Percentiles rank a stretch among this genome's conserved stretches.
Evolutionary conservation across 2,888 invertebrate genomes (phyloP).

Genomic region (Molorchus minor): DNA sequence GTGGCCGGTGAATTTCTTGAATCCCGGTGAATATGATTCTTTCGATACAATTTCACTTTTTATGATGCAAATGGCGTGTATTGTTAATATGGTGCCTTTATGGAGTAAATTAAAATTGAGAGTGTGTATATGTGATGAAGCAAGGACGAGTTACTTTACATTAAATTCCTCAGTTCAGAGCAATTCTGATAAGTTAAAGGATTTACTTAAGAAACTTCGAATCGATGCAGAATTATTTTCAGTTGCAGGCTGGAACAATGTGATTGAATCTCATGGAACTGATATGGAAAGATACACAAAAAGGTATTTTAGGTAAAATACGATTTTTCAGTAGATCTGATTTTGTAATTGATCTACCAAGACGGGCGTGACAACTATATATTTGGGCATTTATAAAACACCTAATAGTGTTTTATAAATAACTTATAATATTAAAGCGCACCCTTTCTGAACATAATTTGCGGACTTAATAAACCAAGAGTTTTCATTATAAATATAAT

Average conservation of each 20-base stretch:
- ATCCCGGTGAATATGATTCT: slow-evolving; percentile 77
- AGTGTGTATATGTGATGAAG: slow-evolving; percentile 81
- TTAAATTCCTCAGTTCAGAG: slow-evolving; percentile 48
- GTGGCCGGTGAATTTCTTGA: slow-evolving; percentile 94
- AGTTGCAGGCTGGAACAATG: slow-evolving; percentile 63
- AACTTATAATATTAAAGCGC: too few species aligned
- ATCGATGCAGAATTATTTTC: slow-evolving; percentile 86
- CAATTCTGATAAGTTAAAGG: slow-evolving; percentile 66
- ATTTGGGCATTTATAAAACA: too few species aligned
- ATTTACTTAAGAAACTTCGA: slow-evolving; percentile 82
- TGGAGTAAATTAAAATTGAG: slow-evolving; percentile 90
- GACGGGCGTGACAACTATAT: too few species aligned
- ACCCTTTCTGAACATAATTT: too few species aligned
- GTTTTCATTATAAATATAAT: too few species aligned
- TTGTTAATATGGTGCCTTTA: slow-evolving; percentile 88
- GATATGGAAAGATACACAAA: slow-evolving; percentile 53
- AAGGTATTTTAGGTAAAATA: slow-evolving; percentile 46
- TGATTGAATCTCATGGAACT: slow-evolving; percentile 52
- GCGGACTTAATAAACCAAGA: too few species aligned
- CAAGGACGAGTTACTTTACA: slow-evolving; percentile 54
- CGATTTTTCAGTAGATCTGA: background rate
- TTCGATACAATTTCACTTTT: slow-evolving; percentile 94
- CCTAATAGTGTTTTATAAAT: too few species aligned
- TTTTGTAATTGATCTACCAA: too few species aligned
- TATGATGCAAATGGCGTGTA: slow-evolving; percentile 96